Evolutionary conservation across 1,140 invertebrate species (phyloP).

Genomic region (Brachionus rotundiformis): DNA sequence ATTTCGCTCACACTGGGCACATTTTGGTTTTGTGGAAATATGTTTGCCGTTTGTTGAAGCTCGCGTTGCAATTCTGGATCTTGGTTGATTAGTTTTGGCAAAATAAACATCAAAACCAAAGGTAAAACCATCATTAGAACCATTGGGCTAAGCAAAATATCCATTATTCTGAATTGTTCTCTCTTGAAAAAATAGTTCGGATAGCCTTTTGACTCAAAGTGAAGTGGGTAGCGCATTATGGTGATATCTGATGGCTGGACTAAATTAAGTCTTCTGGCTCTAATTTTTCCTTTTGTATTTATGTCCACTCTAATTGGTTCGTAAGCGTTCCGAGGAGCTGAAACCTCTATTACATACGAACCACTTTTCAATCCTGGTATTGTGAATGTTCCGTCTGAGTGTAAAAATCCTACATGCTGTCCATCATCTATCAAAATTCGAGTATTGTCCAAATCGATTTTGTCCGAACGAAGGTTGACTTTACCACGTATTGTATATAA

Average conservation of each 20-base stretch:
- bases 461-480: conserved; percentile 17
- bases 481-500: conserved; percentile 31
- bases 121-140: conserved; percentile 59
- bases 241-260: conserved; percentile 77
- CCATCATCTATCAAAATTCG: conserved; percentile 50
- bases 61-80: conserved; percentile 52
- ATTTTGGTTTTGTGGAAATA: conserved; percentile 43
- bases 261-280: conserved; percentile 86
- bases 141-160: conserved; percentile 91
- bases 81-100: conserved; percentile 39
- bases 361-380: conserved; percentile 73
- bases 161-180: conserved; percentile 86
- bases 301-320: conserved; percentile 91
- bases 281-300: conserved; percentile 87
- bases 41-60: conserved; percentile 24
- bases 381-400: conserved; percentile 38
- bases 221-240: conserved; percentile 77
- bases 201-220: conserved; percentile 75
- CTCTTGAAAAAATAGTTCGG: conserved; percentile 84
- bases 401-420: conserved; percentile 15
- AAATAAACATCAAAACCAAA: conserved; percentile 27
- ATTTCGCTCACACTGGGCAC: conserved; percentile 35
- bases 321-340: conserved; percentile 82
- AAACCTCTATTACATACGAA: conserved; percentile 85
- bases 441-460: conserved; percentile 38